Conservation (phyloP, 2,113 vertebrate genomes). For the Podarcis cretensis region DNA sequence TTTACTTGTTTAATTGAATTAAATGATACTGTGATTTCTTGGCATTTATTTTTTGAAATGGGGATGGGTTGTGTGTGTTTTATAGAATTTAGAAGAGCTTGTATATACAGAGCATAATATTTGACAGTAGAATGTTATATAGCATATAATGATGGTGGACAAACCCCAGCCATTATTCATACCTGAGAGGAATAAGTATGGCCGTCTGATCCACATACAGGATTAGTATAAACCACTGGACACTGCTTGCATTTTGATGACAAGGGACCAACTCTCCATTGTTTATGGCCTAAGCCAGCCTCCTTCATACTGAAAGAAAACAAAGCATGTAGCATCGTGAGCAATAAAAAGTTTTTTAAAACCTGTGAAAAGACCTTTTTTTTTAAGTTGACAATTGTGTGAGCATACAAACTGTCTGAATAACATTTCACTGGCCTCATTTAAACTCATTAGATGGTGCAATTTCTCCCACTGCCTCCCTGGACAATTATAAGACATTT, state of each 20-base stretch:
- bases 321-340: conserved; percentile 62
- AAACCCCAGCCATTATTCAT: conserved; percentile 57
- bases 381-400: background rate
- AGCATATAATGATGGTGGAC: conserved; percentile 11
- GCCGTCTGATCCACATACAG: conserved; percentile 93
- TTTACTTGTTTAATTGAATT: background rate
- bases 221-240: conserved; percentile 83
- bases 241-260: conserved; percentile 90
- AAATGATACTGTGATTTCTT: background rate
- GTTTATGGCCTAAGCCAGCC: conserved; percentile 83
- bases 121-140: background rate
- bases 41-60: background rate
- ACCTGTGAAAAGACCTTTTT: conserved; percentile 12
- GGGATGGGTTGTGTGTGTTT: background rate
- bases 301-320: conserved; percentile 87
- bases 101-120: background rate
- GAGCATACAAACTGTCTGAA: background rate
- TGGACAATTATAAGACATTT: too few species aligned
- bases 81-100: background rate
- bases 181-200: conserved; percentile 94
- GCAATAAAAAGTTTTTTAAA: conserved; percentile 9
- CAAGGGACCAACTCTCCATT: conserved; percentile 76
- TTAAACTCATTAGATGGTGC: background rate
- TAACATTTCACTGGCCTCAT: background rate
- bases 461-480: too few species aligned